Evolutionary conservation across 2,888 invertebrate genomes (phyloP).

Genomic region (Stenoptilia bipunctidactyla): DNA sequence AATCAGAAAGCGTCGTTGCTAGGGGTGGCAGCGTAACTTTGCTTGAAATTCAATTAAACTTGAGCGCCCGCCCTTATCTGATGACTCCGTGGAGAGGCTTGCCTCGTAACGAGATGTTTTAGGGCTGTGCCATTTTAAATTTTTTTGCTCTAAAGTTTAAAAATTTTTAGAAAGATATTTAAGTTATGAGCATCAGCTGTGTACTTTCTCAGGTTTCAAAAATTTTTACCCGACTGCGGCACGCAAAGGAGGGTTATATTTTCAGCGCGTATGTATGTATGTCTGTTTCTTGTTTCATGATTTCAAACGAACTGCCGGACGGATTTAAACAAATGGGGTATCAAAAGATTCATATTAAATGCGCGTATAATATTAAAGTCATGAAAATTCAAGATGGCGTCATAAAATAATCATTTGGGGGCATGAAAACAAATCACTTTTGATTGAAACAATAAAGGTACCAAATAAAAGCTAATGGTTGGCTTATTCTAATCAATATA

Average conservation of each 20-base stretch:
- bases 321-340: no score
- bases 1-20: slow-evolving; percentile 44
- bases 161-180: not conserved
- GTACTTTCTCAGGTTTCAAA: not conserved
- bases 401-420: no score
- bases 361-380: not conserved
- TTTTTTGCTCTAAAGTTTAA: not conserved
- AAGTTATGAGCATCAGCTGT: not conserved
- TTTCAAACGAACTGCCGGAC: no score
- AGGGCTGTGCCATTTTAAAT: slow-evolving; percentile 32
- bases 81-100: slow-evolving; percentile 55
- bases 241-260: no score
- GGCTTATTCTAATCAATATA: no score
- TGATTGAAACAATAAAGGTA: no score
- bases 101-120: slow-evolving; percentile 49
- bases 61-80: slow-evolving; percentile 65
- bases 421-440: no score
- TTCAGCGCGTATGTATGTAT: no score
- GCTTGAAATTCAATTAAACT: slow-evolving; percentile 66
- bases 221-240: not conserved
- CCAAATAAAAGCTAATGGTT: no score
- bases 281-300: no score
- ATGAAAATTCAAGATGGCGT: no score
- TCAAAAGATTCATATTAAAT: not conserved
- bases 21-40: slow-evolving; percentile 61